Base-by-base conservation (phyloP, 2,797 vertebrate species). In the Danio aesculapii region DNA sequence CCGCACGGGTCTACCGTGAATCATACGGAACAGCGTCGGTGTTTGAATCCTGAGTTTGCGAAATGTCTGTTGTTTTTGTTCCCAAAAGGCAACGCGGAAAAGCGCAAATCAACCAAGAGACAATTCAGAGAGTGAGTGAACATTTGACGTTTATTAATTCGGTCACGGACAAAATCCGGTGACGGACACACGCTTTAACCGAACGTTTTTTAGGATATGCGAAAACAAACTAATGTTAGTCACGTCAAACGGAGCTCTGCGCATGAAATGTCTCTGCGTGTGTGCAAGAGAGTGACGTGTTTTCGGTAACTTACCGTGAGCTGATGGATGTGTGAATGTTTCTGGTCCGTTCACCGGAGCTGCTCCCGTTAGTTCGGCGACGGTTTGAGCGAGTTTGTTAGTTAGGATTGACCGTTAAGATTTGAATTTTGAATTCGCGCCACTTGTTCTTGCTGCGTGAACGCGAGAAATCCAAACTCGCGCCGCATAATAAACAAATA, bases 51-150 rank as follows among this genome's bases (percentile, higher is more conserved):
- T 0, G 19, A 19, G 46, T 1, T 6, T 3, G 8, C 49, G 11
- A 41, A 16, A 94, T 95, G 94, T 99, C 97, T 0, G 94, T 98
- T 52, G 97, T 95, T 0, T 98, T 99, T 83, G 97, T 98, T 0
- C 97, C 97, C 0, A 96, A 96, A 91, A 94, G 93, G 79, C 90
- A 94, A 50, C 92, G 96, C 52, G 96, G 97, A 2, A 95, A 94
- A 55, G 96, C 94, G 0, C 94, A 95, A 88, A 93, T 98, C 58
- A 96, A 96, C 78, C 96, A 98, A 72, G 96, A 98, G 79, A 97
- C 95, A 0, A 95, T 99, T 76, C 96, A 98, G 81, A 91, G 95
- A 93, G 98, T 98, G 86, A 93, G 93, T 74, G 3, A 19, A 30
- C 41, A 5, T 16, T 21, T 16, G 8, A 1, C 17, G 30, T 75